Conservation (phyloP, 2,888 invertebrate species). For the Pollenia griseotomentosa region DNA sequence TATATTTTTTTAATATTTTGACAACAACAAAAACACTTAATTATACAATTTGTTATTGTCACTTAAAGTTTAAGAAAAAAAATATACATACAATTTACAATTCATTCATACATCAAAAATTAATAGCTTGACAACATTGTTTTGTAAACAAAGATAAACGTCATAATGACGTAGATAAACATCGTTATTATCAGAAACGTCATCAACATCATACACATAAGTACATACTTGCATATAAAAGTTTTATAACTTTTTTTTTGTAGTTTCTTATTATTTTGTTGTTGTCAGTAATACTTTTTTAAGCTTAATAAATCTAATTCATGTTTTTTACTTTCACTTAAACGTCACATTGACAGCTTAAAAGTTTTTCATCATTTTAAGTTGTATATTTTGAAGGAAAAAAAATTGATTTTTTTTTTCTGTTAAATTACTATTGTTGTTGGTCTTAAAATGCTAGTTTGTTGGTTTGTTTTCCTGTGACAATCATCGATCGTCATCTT, state of each 20-base stretch:
- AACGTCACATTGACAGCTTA: conserved; percentile 73
- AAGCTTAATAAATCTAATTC: conserved; percentile 72
- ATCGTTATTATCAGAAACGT: conserved; percentile 58
- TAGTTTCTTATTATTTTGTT: conserved; percentile 17
- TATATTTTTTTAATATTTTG: not conserved
- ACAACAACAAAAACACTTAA: conserved; percentile 48
- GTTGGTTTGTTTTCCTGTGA: conserved; percentile 74
- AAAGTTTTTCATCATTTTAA: conserved; percentile 71
- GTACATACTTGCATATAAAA: conserved; percentile 8
- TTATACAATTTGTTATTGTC: conserved; percentile 66
- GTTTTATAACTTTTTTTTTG: conserved; percentile 15
- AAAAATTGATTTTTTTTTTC: conserved; percentile 29
- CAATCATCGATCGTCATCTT: conserved; percentile 83
- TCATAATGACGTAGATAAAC: conserved; percentile 42
- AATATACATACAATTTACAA: conserved; percentile 7
- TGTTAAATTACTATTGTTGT: conserved; percentile 45
- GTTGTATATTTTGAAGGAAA: conserved; percentile 32
- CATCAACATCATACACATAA: conserved; percentile 28
- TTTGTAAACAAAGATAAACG: conserved; percentile 35
- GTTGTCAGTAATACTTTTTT: conserved; percentile 57
- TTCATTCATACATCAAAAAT: conserved; percentile 35
- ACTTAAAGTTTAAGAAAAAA: conserved; percentile 37
- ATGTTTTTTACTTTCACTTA: conserved; percentile 70
- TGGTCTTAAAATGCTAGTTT: conserved; percentile 59
- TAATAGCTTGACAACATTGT: conserved; percentile 63